Base-by-base conservation (phyloP, 2,888 invertebrate species). In the Syrista parreyssii region DNA sequence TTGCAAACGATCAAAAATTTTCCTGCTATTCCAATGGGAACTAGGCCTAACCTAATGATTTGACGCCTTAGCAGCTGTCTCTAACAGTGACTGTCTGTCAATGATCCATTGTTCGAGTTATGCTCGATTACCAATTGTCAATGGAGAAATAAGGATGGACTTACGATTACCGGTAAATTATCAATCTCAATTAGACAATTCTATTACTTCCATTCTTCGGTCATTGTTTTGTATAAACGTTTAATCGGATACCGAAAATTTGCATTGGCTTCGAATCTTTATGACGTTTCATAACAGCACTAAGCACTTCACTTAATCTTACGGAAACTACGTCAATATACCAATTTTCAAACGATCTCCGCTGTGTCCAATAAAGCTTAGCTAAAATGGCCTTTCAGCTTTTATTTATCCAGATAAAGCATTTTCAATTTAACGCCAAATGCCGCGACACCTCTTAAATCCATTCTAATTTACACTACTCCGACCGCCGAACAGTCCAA, bases 21-120 rank as follows among this genome's bases (percentile, higher is more conserved):
- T 55, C 55, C 55, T 55, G 55, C 55, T 55, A 9, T 6, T 55
- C 55, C 23, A 55, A 55, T 55, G 71, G 32, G 9, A 71, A 31
- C 71, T 31, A 30, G 71, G 31, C n/a, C 71, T 71, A 71, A 71
- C 15, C 71, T 71, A 71, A 71, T 30, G 71, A 71, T 12, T 71
- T 71, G 71, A 32, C 71, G 71, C 71, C 40, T 55, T 74, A 68
- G 36, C 68, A 77, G 30, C 74, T 30, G 68, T 74, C 73, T 34
- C 35, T 74, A 31, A 74, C 35, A 32, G 31, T n/a, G n/a, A n/a
- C n/a, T n/a, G n/a, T n/a, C n/a, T n/a, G n/a, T n/a, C n/a, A 74
- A 74, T 31, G 35, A 68, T 77, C 34, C 36, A 77, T 77, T 74
- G 32, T 74, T 77, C 32, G 76, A 23, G 55, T 23, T 55, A 55